Conservation (phyloP, 2,888 invertebrate genomes). For the Leptinotarsa tumamoca region DNA sequence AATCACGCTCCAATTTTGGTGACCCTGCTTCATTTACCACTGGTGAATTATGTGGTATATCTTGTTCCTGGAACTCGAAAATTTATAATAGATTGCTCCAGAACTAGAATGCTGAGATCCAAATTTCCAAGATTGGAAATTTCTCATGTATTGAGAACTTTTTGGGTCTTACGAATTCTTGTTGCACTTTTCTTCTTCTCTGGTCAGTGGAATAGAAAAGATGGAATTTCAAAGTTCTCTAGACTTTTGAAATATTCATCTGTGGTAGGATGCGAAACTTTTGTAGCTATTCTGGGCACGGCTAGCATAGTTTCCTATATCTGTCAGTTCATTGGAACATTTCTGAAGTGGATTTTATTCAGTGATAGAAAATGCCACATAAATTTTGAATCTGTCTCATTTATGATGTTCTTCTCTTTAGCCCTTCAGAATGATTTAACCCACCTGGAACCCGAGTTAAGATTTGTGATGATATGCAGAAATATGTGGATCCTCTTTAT, state of each 20-base stretch:
- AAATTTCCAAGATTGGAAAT: conserved; percentile 92
- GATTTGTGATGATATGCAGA: conserved; percentile 86
- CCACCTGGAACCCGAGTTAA: conserved; percentile 86
- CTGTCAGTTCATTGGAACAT: conserved; percentile 89
- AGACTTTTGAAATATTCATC: conserved; percentile 76
- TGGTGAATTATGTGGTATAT: conserved; percentile 82
- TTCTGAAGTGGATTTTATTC: conserved; percentile 89
- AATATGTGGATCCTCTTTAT: conserved; percentile 93
- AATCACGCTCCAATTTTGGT: conserved; percentile 80
- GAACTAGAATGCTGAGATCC: conserved; percentile 86
- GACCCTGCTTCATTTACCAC: conserved; percentile 77
- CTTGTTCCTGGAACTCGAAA: conserved; percentile 76
- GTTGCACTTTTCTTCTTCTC: conserved; percentile 66
- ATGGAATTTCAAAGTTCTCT: conserved; percentile 67
- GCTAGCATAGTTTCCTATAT: conserved; percentile 91
- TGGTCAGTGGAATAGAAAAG: conserved; percentile 62
- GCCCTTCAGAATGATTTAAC: conserved; percentile 93
- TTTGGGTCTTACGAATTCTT: conserved; percentile 84
- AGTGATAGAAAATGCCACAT: conserved; percentile 90
- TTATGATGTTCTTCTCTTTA: conserved; percentile 91
- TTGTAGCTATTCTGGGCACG: conserved; percentile 91
- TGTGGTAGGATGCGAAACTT: conserved; percentile 90
- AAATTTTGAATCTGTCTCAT: conserved; percentile 93
- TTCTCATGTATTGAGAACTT: conserved; percentile 87
- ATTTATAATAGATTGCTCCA: conserved; percentile 84